Base-by-base conservation (phyloP, 2,113 vertebrate genomes). In the Dicentrarchus labrax region DNA sequence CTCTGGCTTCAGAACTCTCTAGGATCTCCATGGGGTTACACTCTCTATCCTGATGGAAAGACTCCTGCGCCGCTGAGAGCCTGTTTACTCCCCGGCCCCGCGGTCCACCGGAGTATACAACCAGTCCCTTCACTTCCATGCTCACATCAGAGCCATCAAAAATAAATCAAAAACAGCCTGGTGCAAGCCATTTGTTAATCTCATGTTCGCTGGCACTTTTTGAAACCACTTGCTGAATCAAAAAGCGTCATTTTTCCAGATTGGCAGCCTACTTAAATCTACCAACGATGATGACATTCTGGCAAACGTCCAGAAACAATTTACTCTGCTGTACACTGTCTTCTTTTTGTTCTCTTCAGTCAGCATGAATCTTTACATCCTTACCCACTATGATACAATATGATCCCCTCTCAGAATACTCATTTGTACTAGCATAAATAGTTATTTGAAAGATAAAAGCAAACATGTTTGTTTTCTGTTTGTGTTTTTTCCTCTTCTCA, bases 401-500 rank as follows among this genome's bases (percentile, higher is more conserved):
- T 38, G 73, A 82, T 78, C 82, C 77, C 84, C 79, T 87, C 85
- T 86, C 83, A 72, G 86, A 92, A 90, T 89, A 91, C 89, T 95
- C 88, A 95, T 95, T 96, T 95, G 94, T 95, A 92, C 87, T 54
- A 90, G 86, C 90, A 92, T 94, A 93, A 95, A 95, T 88, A 94
- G 94, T 92, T 92, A 93, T 95, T 95, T 95, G 90, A 93, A 86
- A 94, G 94, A 94, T 95, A 94, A 96, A 95, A 95, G 93, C 92
- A 92, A 95, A 94, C 93, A 92, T 95, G 93, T 95, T 95, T 95
- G 93, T 93, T 94, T 95, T 94, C 94, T 94, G 89, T 95, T 93
- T 94, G 90, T 92, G 83, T 92, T 91, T 93, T 89, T 83, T 89
- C 60, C 51, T 81, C 84, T 66, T 81, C 70, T 77, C 84, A 78